phyloP scores from a whole-genome alignment of 37 sponge, comb jelly and placozoan species.

The Aplysina aerophoba region DNA sequence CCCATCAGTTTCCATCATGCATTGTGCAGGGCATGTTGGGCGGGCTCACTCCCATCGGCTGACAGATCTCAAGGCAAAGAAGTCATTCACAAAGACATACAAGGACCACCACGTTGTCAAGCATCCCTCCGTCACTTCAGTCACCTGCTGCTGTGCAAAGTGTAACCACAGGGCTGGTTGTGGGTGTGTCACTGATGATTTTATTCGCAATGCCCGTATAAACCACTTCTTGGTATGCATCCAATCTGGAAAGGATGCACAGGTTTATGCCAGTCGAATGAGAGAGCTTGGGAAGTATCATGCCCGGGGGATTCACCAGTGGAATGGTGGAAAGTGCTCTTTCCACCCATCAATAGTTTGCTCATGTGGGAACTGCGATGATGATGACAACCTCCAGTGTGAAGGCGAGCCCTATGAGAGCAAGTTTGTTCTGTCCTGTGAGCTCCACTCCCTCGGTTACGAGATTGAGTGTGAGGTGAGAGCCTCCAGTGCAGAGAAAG shows the following conservation, averaged over 20 bases:
- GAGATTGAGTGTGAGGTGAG: slow-evolving; percentile 35
- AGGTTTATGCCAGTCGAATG: slow-evolving; percentile 13
- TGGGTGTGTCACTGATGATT: slow-evolving; percentile 41
- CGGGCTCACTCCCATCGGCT: slow-evolving; percentile 32
- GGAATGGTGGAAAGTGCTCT: slow-evolving; percentile 39
- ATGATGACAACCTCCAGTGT: slow-evolving; percentile 20
- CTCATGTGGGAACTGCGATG: slow-evolving; percentile 26
- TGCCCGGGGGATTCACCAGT: slow-evolving; percentile 39
- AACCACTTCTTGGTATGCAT: slow-evolving; percentile 15
- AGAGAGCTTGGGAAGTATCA: slow-evolving; percentile 31
- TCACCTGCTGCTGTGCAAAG: slow-evolving; percentile 26
- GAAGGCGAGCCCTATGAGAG: slow-evolving; percentile 26
- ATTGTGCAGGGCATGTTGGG: slow-evolving; percentile 50
- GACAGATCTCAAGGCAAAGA: neutral
- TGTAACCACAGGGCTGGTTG: slow-evolving; percentile 27
- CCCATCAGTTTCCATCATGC: slow-evolving; percentile 25
- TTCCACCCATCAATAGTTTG: slow-evolving; percentile 32
- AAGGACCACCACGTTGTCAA: neutral
- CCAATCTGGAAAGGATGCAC: neutral
- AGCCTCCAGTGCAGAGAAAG: slow-evolving; percentile 3
- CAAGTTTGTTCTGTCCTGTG: slow-evolving; percentile 18
- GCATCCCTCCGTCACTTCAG: slow-evolving; percentile 12
- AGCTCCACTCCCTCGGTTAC: slow-evolving; percentile 24
- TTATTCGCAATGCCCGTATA: slow-evolving; percentile 7
- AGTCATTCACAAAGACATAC: neutral